Base-by-base conservation (phyloP, 2,113 vertebrate genomes). In the Ciconia boyciana region DNA sequence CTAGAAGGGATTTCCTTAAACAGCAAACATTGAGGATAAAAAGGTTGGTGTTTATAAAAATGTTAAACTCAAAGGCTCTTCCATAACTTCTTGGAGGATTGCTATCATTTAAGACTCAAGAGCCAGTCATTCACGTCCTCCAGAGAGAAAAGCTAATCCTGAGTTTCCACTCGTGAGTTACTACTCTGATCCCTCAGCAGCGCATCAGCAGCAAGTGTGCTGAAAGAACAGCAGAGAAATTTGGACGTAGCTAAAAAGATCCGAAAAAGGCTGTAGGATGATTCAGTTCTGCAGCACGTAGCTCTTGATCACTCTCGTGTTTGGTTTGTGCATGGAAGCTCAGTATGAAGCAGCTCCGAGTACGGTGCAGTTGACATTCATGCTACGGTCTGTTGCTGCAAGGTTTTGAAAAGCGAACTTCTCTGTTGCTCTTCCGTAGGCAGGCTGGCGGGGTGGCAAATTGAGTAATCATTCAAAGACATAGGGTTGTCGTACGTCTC, bases 281-380 rank as follows among this genome's bases (percentile, higher is more conserved):
- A 41, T 51, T 71, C 29, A 2, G 36, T 60, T 80, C 57, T 29
- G 9, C 19, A 34, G 62, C 46, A 17, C 1, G 2, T 49, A 34
- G 41, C 28, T 43, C 46, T 25, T 16, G 20, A 16, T 83, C 4
- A 0, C 36, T 48, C 34, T 24, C 1, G 0, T 12, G 25, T 13
- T 62, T 66, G 36, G 15, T 26, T 32, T 79, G 60, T 46, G 68
- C 18, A 5, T 10, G 29, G 82, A 11, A 83, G 58, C 64, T 81
- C 18, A 4, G 36, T 12, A 7, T 6, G 16, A 62, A 64, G 65
- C 58, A 41, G 49, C 44, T 89, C n/a, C 0, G 2, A 16, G 10
- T 4, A 2, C 0, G 0, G 54, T 11, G 39, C n/a, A 1, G 1
- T 10, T n/a, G 66, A 18, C 2, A 1, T 19, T 72, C 2, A 3